Conservation (phyloP, 2,888 invertebrate species). For the Tipula unca region DNA sequence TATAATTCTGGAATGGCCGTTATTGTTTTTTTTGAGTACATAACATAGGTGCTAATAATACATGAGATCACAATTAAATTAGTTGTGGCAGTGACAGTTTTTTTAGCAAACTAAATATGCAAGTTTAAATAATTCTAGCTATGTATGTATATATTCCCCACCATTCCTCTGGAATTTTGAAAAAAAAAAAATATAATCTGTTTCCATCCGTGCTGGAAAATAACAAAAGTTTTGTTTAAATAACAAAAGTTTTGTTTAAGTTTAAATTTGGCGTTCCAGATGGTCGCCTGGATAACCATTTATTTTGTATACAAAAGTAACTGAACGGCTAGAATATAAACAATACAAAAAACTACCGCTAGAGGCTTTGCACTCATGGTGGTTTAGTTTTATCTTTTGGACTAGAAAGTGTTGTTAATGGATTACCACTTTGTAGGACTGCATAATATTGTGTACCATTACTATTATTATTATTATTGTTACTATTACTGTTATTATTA, state of each 20-base stretch:
- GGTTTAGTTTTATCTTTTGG: conserved; percentile 34
- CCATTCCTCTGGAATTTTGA: too few relatives aligned
- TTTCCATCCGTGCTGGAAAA: too few relatives aligned
- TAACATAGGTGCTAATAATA: too few relatives aligned
- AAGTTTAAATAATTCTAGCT: neutral
- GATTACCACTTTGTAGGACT: conserved; percentile 29
- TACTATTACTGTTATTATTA: neutral
- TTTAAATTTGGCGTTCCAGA: neutral
- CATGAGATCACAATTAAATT: neutral
- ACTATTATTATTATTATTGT: neutral
- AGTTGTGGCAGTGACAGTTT: neutral
- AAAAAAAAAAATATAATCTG: neutral
- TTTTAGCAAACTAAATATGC: neutral
- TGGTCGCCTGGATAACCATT: neutral
- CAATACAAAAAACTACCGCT: conserved; percentile 1
- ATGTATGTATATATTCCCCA: too few relatives aligned
- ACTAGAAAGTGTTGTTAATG: conserved; percentile 32
- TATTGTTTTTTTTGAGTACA: too few relatives aligned
- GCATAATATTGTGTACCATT: conserved; percentile 28
- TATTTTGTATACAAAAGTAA: neutral
- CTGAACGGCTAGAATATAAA: neutral
- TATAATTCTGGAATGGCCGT: neutral
- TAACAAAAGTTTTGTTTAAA: neutral
- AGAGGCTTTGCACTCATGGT: conserved; percentile 31
- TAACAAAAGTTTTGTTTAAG: neutral